Percentiles rank a stretch among this genome's conserved stretches.
Conservation (phyloP, 2,888 invertebrate species). For the Scelioninae gen. 1 region DNA sequence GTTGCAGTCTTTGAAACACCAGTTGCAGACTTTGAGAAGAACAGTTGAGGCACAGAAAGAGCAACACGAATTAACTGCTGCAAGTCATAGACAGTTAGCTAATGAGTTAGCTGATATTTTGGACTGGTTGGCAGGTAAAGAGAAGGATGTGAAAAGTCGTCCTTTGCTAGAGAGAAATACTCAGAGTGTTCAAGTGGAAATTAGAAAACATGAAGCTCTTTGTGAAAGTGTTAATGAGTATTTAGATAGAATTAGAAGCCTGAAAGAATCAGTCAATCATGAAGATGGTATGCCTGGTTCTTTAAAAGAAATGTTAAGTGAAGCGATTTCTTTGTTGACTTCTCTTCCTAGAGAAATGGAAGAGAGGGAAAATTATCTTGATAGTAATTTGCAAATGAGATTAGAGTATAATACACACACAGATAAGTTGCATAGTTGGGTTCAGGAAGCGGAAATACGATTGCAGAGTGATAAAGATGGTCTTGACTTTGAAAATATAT, state of each 20-base stretch:
- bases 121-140: slow-evolving; percentile 93
- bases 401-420: slow-evolving; percentile 91
- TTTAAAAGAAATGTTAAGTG: slow-evolving; percentile 92
- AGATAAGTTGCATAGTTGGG: slow-evolving; percentile 92
- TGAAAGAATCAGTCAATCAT: slow-evolving; percentile 89
- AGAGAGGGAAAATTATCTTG: slow-evolving; percentile 92
- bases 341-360: slow-evolving; percentile 92
- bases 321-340: slow-evolving; percentile 91
- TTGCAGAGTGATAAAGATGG: slow-evolving; percentile 92
- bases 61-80: slow-evolving; percentile 94
- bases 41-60: slow-evolving; percentile 93
- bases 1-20: slow-evolving; percentile 93
- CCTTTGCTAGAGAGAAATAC: slow-evolving; percentile 92
- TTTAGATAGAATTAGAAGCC: slow-evolving; percentile 88
- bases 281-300: slow-evolving; percentile 93
- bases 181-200: slow-evolving; percentile 91
- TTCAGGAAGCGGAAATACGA: slow-evolving; percentile 91
- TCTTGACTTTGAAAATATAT: slow-evolving; percentile 94
- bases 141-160: slow-evolving; percentile 91
- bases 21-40: slow-evolving; percentile 90
- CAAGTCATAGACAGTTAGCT: slow-evolving; percentile 93
- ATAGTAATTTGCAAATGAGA: slow-evolving; percentile 90
- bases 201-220: slow-evolving; percentile 90
- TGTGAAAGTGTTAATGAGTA: slow-evolving; percentile 89
- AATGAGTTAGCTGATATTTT: slow-evolving; percentile 92